A percentile compares a stretch with the other conserved stretches of the same genome.
Conservation (phyloP, 2,113 vertebrate genomes). For the Cheirogaleus medius region DNA sequence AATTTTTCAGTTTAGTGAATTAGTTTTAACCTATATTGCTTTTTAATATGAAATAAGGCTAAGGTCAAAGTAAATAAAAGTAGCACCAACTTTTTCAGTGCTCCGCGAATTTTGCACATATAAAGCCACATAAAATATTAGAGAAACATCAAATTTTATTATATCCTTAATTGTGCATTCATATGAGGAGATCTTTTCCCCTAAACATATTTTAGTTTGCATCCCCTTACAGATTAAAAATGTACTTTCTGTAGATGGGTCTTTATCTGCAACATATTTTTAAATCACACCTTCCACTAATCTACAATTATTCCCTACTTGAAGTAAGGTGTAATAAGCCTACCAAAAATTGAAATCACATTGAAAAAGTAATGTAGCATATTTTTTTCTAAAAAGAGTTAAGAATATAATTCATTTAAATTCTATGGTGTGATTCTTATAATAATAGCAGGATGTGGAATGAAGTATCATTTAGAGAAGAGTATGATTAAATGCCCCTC, state of each 20-base stretch:
- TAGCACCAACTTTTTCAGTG: not conserved
- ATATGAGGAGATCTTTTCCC: not conserved
- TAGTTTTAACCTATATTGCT: not conserved
- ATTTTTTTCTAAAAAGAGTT: not conserved
- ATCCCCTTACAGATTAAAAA: not conserved
- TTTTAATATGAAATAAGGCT: not conserved
- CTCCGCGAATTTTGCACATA: not conserved
- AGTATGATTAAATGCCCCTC: not conserved
- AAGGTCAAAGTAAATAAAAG: not conserved
- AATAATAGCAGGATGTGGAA: not conserved
- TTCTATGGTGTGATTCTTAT: not conserved
- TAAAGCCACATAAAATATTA: not conserved
- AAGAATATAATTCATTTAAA: not conserved
- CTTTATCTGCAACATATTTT: not conserved
- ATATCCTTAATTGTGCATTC: not conserved
- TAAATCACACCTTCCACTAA: not conserved
- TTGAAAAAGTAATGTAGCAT: not conserved
- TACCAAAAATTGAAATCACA: not conserved
- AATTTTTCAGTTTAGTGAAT: not conserved
- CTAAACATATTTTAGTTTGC: not conserved
- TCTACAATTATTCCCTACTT: not conserved
- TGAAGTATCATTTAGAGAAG: not conserved
- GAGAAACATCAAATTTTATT: not conserved
- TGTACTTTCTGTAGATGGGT: not conserved
- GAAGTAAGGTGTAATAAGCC: not conserved